Evolutionary conservation across 2,113 vertebrate species (phyloP).

Genomic region (Chaetorhynchus papuensis): DNA sequence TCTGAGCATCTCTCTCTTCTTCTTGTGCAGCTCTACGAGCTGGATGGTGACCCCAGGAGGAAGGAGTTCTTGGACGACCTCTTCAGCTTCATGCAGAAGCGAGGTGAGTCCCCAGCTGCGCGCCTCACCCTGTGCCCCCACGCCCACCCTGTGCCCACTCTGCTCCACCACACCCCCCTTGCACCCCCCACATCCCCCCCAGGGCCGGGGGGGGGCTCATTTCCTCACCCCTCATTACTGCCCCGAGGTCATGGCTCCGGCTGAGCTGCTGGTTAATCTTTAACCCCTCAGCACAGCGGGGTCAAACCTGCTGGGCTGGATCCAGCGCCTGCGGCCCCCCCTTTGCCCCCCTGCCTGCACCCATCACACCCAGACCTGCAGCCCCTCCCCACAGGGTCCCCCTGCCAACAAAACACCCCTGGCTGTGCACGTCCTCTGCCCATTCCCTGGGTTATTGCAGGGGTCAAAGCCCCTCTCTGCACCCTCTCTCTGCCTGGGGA

Average conservation of each 20-base stretch:
- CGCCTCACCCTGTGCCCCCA: rapidly evolving
- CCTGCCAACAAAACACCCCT: background rate
- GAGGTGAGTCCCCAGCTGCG: slow-evolving; percentile 74
- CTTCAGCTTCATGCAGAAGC: slow-evolving; percentile 98
- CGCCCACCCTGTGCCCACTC: background rate
- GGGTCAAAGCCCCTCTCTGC: background rate
- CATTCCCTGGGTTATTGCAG: background rate
- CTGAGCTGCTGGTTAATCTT: slow-evolving; percentile 32
- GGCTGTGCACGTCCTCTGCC: too few species aligned
- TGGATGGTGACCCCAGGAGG: slow-evolving; percentile 91
- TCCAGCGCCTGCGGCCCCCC: background rate
- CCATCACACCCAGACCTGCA: background rate
- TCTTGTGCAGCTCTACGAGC: slow-evolving; percentile 84
- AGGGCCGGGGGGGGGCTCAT: slow-evolving; percentile 57
- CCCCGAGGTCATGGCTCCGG: background rate
- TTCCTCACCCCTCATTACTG: background rate
- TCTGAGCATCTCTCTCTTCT: background rate
- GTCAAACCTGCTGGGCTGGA: slow-evolving; percentile 16
- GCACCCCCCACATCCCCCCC: rapidly evolving
- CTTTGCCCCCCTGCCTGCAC: rapidly evolving
- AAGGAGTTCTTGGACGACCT: slow-evolving; percentile 96
- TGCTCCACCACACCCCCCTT: background rate
- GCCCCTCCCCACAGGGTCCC: background rate
- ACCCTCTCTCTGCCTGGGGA: rapidly evolving
- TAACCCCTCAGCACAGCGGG: background rate